Percentiles rank a stretch among this genome's conserved stretches.
Evolutionary conservation across 2,797 vertebrate genomes (phyloP).

Genomic region (Potorous gilbertii): DNA sequence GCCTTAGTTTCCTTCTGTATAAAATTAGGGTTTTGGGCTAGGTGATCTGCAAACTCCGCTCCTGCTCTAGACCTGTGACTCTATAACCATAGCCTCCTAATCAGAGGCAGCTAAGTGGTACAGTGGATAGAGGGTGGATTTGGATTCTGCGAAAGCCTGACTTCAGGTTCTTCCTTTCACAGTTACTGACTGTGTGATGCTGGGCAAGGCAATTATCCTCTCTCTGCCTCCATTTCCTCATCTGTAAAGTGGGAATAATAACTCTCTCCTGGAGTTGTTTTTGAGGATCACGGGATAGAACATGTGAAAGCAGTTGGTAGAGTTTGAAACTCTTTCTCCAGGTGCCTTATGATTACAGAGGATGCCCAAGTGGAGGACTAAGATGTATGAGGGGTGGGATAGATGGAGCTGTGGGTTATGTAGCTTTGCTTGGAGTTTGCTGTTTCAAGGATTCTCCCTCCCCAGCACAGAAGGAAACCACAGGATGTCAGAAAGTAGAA

Average conservation of each 20-base stretch:
- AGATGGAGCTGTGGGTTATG: neutral
- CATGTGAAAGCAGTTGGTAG: neutral
- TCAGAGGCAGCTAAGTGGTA: too few relatives aligned
- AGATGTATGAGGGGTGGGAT: neutral
- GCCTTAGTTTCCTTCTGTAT: neutral
- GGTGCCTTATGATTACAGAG: neutral
- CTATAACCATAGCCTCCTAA: neutral
- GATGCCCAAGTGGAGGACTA: neutral
- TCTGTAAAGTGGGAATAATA: neutral
- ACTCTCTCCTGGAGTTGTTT: neutral
- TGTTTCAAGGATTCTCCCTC: conserved; percentile 1
- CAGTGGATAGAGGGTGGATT: neutral
- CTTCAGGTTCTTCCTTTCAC: neutral
- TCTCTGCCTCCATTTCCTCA: neutral
- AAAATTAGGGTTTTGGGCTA: neutral
- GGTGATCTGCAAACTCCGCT: neutral
- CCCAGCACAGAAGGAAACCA: neutral
- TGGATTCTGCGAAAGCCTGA: neutral
- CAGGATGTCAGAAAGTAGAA: neutral
- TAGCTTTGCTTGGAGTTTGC: neutral
- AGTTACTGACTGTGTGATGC: neutral
- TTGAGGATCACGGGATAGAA: neutral
- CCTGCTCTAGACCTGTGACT: neutral
- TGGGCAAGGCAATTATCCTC: neutral
- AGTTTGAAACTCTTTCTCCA: neutral